Percentiles rank a stretch among this genome's conserved stretches.
Evolutionary conservation across 2,797 vertebrate species (phyloP).

Genomic region (Potorous gilbertii): DNA sequence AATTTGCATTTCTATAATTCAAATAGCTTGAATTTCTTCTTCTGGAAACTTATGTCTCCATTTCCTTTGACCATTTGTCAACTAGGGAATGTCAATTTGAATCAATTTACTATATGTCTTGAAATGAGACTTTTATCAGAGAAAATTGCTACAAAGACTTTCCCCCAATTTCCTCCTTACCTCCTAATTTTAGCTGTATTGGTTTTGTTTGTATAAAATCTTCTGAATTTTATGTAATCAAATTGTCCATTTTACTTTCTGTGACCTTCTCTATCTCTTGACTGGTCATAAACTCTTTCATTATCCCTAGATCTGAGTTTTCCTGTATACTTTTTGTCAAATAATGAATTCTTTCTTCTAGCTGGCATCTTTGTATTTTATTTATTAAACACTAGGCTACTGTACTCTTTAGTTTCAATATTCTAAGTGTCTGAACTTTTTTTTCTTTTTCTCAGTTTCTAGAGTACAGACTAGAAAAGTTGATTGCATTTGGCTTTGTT

Average conservation of each 20-base stretch:
- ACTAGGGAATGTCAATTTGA: no score
- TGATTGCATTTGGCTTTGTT: slow-evolving; percentile 22
- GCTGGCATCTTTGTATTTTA: not conserved
- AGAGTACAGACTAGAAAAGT: slow-evolving; percentile 19
- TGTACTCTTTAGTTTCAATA: not conserved
- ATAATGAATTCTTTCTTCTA: not conserved
- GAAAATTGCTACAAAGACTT: no score
- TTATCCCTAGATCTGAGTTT: not conserved
- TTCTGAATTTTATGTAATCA: not conserved
- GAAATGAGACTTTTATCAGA: no score
- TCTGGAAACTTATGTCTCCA: no score
- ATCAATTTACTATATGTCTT: no score
- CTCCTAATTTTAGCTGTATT: not conserved
- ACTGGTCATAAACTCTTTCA: not conserved
- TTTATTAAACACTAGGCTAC: not conserved
- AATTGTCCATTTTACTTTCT: not conserved
- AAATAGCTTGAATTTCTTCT: no score
- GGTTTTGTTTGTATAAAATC: not conserved
- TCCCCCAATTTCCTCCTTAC: no score
- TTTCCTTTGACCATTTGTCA: no score
- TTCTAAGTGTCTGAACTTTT: not conserved
- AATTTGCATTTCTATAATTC: no score
- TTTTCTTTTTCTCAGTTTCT: not conserved
- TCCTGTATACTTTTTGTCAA: not conserved
- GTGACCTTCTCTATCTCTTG: not conserved